Conservation (phyloP, 2,113 vertebrate species). For the Acrocephalus kingi region DNA sequence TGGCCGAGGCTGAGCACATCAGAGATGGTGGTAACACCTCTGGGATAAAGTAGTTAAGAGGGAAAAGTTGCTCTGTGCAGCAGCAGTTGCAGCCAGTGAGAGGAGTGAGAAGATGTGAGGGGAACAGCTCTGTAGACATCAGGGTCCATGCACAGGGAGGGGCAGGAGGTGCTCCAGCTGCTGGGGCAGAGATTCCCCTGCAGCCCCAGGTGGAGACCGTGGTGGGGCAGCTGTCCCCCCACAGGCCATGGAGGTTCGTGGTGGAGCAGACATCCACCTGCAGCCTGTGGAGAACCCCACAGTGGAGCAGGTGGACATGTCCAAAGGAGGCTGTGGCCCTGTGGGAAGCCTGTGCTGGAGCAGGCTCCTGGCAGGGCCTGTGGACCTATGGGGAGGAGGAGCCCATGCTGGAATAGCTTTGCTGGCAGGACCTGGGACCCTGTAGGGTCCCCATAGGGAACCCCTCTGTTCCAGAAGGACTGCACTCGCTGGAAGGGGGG, state of each 20-base stretch:
- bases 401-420: background rate
- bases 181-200: background rate
- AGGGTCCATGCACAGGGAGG: background rate
- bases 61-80: background rate
- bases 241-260: background rate
- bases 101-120: background rate
- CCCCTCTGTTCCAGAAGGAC: background rate
- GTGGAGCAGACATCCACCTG: background rate
- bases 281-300: background rate
- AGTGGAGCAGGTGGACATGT: background rate
- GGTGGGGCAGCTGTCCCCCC: background rate
- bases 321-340: background rate
- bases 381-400: background rate
- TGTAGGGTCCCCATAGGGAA: accelerated
- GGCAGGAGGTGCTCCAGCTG: background rate
- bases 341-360: background rate
- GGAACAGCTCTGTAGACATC: background rate
- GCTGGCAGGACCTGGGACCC: background rate
- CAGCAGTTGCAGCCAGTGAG: background rate
- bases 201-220: background rate
- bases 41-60: background rate
- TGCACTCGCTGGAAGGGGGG: background rate
- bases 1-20: background rate
- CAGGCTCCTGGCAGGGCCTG: background rate
- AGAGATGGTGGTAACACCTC: background rate